Evolutionary conservation across 2,888 invertebrate genomes (phyloP), one percentile per base, ranked within the genome.

Genomic region (Acrocera orbiculus): DNA sequence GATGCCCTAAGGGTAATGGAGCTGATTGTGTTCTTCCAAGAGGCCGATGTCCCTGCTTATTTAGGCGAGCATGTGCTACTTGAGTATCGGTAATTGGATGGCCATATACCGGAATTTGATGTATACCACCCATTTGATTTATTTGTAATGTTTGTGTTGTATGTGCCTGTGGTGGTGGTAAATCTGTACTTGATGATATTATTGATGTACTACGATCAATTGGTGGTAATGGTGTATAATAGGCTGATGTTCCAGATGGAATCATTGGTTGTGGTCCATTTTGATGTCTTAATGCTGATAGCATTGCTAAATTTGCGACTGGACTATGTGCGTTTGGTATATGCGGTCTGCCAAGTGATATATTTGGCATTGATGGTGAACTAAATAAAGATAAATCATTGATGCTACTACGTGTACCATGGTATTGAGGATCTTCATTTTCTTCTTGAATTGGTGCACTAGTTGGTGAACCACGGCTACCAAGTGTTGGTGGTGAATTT

Each of bases 331-430:
- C 48, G 19, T 24, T 34, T 24, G 64, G 61, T 46, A 70, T 63
- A 52, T 71, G 79, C 43, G 85, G 85, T 48, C 83, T 69, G 36
- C 87, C 92, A 49, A 93, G 67, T 40, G 90, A 90, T 56, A 93
- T 93, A 67, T 93, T 93, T 51, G 93, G 93, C 80, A 93, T 78
- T 50, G 92, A 92, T 36, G 92, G 92, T 49, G 89, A 89, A 48
- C 86, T 87, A 67, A 92, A 92, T 41, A 92, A 70, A 40, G 80
- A 63, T 50, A 80, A 61, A 61, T 81, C 72, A 61, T 65, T 76
- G 62, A 65, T 77, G 65, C 63, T 81, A 61, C 66, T 74, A 54
- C 64, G 70, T 53, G 61, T 74, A 53, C 68, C 63, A 35, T 69
- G 69, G 48, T 70, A 73, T 19, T 65, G 63, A 38, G 67, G 64